Percentiles rank a stretch among this genome's conserved stretches.
Evolutionary conservation across 2,888 invertebrate species (phyloP).

Genomic region (Odontothrips loti): DNA sequence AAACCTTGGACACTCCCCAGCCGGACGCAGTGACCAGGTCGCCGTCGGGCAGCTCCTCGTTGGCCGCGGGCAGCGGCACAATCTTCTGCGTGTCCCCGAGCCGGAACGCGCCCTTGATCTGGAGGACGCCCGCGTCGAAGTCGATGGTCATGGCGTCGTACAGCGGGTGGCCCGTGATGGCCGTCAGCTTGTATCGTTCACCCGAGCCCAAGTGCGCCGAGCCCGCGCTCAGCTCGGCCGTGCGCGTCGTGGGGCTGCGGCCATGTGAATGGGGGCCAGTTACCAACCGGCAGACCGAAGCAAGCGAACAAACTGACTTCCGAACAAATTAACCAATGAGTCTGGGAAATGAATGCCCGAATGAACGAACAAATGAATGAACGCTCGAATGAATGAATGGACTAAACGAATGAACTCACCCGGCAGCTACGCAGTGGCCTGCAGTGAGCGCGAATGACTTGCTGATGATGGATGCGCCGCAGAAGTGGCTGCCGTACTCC

Average conservation of each 20-base stretch:
- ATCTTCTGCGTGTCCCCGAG: slow-evolving; percentile 1
- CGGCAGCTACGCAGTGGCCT: background rate
- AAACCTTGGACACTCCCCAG: slow-evolving; percentile 4
- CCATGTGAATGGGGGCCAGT: background rate
- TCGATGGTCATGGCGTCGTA: slow-evolving; percentile 19
- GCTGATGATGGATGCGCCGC: slow-evolving; percentile 10
- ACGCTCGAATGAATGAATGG: background rate
- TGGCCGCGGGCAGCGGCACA: background rate
- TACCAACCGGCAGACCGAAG: background rate
- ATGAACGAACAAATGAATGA: too few species aligned
- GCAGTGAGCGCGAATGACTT: background rate
- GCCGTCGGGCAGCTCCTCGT: background rate
- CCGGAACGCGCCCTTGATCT: slow-evolving; percentile 7
- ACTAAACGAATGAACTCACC: background rate
- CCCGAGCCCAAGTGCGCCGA: background rate
- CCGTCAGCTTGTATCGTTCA: background rate
- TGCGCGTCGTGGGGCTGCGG: background rate
- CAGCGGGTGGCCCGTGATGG: background rate
- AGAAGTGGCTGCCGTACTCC: slow-evolving; percentile 16
- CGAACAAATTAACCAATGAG: background rate
- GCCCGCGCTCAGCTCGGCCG: background rate
- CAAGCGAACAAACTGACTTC: background rate
- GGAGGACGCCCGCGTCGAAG: background rate
- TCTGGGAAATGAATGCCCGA: too few species aligned
- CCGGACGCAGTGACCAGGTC: slow-evolving; percentile 4